Percentiles rank a stretch among this genome's conserved stretches.
phyloP scores from a whole-genome alignment of 2,888 invertebrate species.

The Vanessa cardui region DNA sequence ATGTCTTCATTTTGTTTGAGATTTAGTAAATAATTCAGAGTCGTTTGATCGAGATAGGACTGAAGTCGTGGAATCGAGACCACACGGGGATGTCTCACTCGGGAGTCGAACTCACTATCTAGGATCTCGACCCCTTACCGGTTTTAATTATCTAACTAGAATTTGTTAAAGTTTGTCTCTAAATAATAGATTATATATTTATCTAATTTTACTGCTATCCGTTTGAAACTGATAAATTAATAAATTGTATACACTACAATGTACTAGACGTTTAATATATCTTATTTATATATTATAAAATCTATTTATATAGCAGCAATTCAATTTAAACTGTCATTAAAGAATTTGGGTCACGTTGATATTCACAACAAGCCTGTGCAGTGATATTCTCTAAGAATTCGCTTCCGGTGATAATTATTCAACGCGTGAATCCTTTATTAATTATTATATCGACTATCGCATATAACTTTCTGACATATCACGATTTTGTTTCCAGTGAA shows the following conservation, averaged over 20 bases:
- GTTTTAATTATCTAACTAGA: constrained; percentile 51
- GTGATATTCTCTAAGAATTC: too few species aligned
- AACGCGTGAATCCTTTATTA: too few species aligned
- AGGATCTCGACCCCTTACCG: constrained; percentile 56
- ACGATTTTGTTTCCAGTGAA: too few species aligned
- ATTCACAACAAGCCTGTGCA: too few species aligned
- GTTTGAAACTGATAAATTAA: neutral
- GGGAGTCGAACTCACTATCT: constrained; percentile 66
- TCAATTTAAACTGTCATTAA: too few species aligned
- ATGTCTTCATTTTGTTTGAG: constrained; percentile 41
- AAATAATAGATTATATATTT: constrained; percentile 21
- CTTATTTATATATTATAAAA: too few species aligned
- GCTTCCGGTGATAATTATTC: too few species aligned
- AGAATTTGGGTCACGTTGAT: too few species aligned
- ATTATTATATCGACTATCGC: too few species aligned
- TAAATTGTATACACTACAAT: neutral
- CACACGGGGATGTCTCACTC: constrained; percentile 74
- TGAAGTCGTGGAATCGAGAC: constrained; percentile 63
- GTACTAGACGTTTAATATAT: too few species aligned
- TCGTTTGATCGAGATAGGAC: constrained; percentile 64
- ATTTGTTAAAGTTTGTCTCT: constrained; percentile 42
- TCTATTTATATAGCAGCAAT: too few species aligned
- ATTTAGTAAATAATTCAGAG: constrained; percentile 48
- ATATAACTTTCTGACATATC: too few species aligned
- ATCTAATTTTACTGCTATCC: neutral